phyloP scores from a whole-genome alignment of 1,140 invertebrate species.

The Gerris buenoi region DNA sequence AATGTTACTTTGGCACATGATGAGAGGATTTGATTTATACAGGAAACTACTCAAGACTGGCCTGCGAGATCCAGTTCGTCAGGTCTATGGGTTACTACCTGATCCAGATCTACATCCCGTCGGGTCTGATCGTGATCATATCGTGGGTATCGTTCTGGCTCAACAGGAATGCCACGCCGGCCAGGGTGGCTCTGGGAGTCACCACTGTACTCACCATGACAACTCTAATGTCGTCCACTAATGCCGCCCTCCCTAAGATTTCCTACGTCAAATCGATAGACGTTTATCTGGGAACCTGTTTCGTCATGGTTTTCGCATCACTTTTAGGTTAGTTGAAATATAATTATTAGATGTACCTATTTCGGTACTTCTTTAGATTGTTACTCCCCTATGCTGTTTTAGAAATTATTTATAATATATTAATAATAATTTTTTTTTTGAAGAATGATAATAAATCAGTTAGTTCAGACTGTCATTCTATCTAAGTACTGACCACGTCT shows the following conservation, averaged over 20 bases:
- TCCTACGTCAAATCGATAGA: constrained; percentile 98
- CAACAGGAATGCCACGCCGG: constrained; percentile 89
- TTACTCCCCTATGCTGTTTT: no score
- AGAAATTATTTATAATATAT: no score
- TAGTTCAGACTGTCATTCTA: no score
- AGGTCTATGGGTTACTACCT: constrained; percentile 97
- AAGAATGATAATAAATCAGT: no score
- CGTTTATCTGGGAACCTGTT: constrained; percentile 93
- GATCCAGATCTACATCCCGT: constrained; percentile 98
- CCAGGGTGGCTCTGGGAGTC: constrained; percentile 87
- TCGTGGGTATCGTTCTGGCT: constrained; percentile 96
- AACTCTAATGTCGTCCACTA: constrained; percentile 95
- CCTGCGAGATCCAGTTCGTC: constrained; percentile 94
- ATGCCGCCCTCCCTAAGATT: constrained; percentile 93
- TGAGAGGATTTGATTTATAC: no score
- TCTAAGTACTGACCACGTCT: no score
- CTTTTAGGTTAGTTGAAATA: constrained; percentile 58
- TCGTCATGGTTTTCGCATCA: constrained; percentile 94
- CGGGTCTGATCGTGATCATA: constrained; percentile 95
- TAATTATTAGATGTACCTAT: not conserved
- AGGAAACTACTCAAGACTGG: constrained; percentile 96
- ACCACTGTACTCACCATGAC: constrained; percentile 98
- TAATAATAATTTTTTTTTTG: no score
- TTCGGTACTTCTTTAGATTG: no score
- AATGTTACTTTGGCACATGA: no score